These are phyloP conservation scores for Lycorma delicatula DNA, from an alignment of 1,140 invertebrate genomes.

Conservation along the genomic window DNA sequence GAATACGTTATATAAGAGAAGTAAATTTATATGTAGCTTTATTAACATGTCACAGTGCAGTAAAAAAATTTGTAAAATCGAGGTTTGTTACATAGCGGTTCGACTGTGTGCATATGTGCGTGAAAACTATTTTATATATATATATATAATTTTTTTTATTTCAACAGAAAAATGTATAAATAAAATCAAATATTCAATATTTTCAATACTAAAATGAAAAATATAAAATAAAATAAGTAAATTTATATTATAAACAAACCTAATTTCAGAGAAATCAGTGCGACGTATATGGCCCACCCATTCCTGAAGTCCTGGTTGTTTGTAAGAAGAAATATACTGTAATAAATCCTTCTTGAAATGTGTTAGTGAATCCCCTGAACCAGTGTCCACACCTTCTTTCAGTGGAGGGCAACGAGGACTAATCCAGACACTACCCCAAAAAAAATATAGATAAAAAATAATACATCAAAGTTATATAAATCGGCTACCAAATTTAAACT, in stretches of 20 bases:
- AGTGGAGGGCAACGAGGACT: slow-evolving; percentile 66
- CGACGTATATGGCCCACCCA: slow-evolving; percentile 67
- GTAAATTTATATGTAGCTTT: too few species aligned
- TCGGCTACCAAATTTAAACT: too few species aligned
- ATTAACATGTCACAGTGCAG: too few species aligned
- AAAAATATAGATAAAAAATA: neutral
- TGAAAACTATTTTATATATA: too few species aligned
- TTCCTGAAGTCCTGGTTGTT: slow-evolving; percentile 50
- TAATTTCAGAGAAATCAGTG: slow-evolving; percentile 71
- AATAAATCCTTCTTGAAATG: slow-evolving; percentile 77
- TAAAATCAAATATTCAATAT: slow-evolving; percentile 1
- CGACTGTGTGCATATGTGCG: too few species aligned
- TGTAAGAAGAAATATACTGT: slow-evolving; percentile 72
- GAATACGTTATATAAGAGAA: too few species aligned
- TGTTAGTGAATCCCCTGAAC: slow-evolving; percentile 70
- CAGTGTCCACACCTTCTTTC: slow-evolving; percentile 41
- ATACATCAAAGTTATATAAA: too few species aligned
- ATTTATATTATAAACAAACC: slow-evolving; percentile 43
- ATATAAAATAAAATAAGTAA: too few species aligned
- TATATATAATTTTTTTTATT: too few species aligned
- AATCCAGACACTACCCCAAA: slow-evolving; percentile 56
- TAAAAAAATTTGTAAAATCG: too few species aligned
- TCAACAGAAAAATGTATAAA: too few species aligned
- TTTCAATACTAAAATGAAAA: slow-evolving; percentile 1
- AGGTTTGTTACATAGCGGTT: too few species aligned